phyloP scores from a whole-genome alignment of 2,888 invertebrate species.

The Theretra japonica region DNA sequence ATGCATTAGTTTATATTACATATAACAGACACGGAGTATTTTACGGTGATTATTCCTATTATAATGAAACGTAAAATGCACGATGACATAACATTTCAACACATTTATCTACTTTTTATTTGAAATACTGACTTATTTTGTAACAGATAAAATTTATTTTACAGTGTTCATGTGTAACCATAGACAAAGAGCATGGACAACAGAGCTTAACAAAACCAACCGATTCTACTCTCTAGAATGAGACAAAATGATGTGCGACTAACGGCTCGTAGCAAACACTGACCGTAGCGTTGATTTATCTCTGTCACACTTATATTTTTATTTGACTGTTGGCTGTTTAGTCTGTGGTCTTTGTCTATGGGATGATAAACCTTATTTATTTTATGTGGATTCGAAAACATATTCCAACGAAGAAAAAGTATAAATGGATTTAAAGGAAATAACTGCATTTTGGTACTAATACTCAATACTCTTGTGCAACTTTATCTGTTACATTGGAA shows the following conservation, averaged over 20 bases:
- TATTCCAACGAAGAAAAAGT: neutral
- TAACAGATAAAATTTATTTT: slow-evolving; percentile 10
- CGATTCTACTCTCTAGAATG: too few relatives aligned
- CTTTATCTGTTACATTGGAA: slow-evolving; percentile 26
- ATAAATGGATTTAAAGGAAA: neutral
- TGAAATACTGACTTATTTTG: slow-evolving; percentile 26
- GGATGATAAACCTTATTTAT: too few relatives aligned
- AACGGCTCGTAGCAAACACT: too few relatives aligned
- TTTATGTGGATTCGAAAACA: too few relatives aligned
- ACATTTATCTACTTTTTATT: slow-evolving; percentile 28
- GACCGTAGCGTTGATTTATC: too few relatives aligned
- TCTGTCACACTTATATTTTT: too few relatives aligned
- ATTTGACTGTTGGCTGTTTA: too few relatives aligned
- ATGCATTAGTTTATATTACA: slow-evolving; percentile 73
- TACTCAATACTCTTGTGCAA: neutral
- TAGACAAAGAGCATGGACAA: too few relatives aligned
- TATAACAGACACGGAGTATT: slow-evolving; percentile 70
- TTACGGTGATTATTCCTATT: slow-evolving; percentile 52
- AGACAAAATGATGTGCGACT: too few relatives aligned
- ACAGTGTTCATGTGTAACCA: neutral
- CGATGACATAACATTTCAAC: slow-evolving; percentile 13
- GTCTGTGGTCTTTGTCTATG: too few relatives aligned
- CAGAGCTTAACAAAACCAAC: too few relatives aligned
- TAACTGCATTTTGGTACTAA: neutral
- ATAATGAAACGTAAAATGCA: slow-evolving; percentile 24